Evolutionary conservation across 1,140 invertebrate species (phyloP).

Genomic region (Saccostrea glomerata): DNA sequence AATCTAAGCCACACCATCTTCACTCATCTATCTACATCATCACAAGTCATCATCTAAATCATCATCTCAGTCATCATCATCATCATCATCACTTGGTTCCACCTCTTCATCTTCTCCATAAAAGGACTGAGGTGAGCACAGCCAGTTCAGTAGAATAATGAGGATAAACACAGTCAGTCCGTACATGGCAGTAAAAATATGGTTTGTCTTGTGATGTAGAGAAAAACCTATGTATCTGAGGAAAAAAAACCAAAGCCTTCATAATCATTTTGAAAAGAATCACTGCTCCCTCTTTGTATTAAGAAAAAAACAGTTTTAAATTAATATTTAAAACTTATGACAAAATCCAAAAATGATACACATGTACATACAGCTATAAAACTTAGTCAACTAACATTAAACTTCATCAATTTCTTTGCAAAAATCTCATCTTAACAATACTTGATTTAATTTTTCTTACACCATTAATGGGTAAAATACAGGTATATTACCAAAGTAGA

Average conservation of each 20-base stretch:
- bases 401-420: no score
- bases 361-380: no score
- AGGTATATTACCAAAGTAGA: no score
- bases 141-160: conserved; percentile 62
- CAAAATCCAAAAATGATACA: no score
- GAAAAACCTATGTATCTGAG: conserved; percentile 72
- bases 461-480: no score
- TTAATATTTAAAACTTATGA: no score
- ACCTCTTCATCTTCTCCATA: conserved; percentile 38
- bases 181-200: conserved; percentile 67
- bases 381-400: no score
- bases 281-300: no score
- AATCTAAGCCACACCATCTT: neutral
- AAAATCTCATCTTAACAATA: no score
- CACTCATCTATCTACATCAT: neutral
- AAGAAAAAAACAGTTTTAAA: no score
- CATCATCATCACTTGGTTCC: conserved; percentile 21
- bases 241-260: conserved; percentile 19
- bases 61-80: neutral
- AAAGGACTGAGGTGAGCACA: conserved; percentile 48
- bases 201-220: conserved; percentile 65
- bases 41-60: neutral
- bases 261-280: neutral
- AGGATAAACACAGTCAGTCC: conserved; percentile 62
- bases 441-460: no score